Evolutionary conservation across 2,888 invertebrate species (phyloP).

Genomic region (Papilio gigon): DNA sequence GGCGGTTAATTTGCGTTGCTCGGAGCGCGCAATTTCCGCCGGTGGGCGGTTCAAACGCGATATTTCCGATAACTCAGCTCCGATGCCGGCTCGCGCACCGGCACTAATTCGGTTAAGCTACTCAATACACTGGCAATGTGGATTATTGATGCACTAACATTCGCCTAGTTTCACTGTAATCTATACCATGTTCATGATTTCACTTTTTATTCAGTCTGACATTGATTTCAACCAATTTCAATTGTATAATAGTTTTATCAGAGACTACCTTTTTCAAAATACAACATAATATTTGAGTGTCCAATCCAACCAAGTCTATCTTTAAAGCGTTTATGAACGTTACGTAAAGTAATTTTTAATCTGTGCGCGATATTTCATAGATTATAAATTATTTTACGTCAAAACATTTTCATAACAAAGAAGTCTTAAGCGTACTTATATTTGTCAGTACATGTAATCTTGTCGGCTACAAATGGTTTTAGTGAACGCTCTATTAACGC

Average conservation of each 20-base stretch:
- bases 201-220: background rate
- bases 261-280: no score
- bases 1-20: constrained; percentile 39
- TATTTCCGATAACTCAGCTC: constrained; percentile 48
- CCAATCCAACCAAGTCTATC: no score
- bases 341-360: no score
- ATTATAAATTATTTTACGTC: background rate
- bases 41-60: constrained; percentile 44
- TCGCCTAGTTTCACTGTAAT: constrained; percentile 26
- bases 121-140: constrained; percentile 31
- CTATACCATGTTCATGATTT: constrained; percentile 16
- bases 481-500: constrained; percentile 30
- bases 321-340: no score
- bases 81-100: constrained; percentile 42
- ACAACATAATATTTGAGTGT: no score
- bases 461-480: constrained; percentile 31
- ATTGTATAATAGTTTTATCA: background rate
- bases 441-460: constrained; percentile 22
- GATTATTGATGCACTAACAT: constrained; percentile 32
- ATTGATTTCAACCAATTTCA: constrained; percentile 1
- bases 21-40: constrained; percentile 46
- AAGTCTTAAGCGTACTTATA: constrained; percentile 4
- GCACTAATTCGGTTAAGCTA: constrained; percentile 32
- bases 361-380: no score
- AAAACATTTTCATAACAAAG: constrained; percentile 7